Conservation (phyloP, 2,797 vertebrate species). For the Caiman crocodilus region DNA sequence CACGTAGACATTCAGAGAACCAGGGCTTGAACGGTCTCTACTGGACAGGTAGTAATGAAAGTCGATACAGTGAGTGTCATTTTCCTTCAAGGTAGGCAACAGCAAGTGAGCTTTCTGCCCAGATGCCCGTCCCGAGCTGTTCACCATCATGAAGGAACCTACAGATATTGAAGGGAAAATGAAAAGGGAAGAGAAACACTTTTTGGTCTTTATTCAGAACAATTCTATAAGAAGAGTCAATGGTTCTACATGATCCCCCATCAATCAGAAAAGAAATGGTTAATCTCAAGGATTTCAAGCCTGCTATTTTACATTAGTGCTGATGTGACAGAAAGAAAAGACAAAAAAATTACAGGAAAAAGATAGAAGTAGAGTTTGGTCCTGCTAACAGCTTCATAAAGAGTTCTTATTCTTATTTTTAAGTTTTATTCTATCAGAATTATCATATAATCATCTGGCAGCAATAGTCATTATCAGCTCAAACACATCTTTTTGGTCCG, state of each 20-base stretch:
- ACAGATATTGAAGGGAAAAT: neutral
- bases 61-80: conserved; percentile 97
- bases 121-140: conserved; percentile 92
- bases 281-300: neutral
- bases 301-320: neutral
- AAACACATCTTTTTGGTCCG: neutral
- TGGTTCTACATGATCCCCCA: neutral
- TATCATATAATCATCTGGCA: neutral
- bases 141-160: conserved; percentile 99
- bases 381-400: neutral
- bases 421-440: neutral
- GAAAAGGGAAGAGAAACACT: neutral
- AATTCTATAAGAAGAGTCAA: neutral
- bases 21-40: conserved; percentile 90
- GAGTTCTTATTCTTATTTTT: neutral
- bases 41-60: conserved; percentile 96
- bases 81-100: conserved; percentile 94
- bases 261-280: neutral
- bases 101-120: conserved; percentile 96
- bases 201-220: neutral
- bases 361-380: neutral
- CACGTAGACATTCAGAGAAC: conserved; percentile 93
- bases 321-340: neutral
- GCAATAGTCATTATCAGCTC: neutral
- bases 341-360: neutral